Percentiles rank a stretch among this genome's conserved stretches.
These are phyloP conservation scores for Arenaria interpres DNA, from an alignment of 2,113 vertebrate genomes.

Conservation along the genomic window DNA sequence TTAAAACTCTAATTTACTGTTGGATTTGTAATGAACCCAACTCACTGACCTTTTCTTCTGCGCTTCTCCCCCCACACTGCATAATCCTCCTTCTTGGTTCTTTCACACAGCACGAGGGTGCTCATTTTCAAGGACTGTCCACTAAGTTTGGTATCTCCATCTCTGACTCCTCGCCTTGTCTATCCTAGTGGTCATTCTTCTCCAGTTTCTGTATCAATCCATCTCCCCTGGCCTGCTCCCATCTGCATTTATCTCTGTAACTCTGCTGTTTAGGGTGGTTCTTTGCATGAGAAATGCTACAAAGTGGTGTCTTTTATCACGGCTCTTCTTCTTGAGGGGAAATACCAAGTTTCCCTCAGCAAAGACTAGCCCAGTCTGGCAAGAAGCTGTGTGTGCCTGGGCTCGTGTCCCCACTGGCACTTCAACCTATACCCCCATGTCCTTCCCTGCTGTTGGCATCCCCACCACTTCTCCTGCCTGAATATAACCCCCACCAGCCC, in stretches of 20 bases:
- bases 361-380: background rate
- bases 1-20: background rate
- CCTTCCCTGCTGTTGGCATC: background rate
- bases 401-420: accelerated
- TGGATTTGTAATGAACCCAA: background rate
- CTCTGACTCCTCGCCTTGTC: background rate
- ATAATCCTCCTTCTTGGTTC: background rate
- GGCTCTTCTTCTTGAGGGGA: background rate
- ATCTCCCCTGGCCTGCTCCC: background rate
- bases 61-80: accelerated
- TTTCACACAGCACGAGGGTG: background rate
- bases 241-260: background rate
- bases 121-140: background rate
- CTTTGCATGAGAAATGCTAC: background rate
- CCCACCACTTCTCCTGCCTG: background rate
- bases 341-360: background rate
- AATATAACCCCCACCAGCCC: background rate
- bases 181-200: background rate
- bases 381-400: background rate
- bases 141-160: background rate
- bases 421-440: background rate
- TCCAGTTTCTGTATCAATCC: background rate
- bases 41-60: background rate
- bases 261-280: background rate
- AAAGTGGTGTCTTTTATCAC: background rate